Evolutionary conservation across 2,888 invertebrate genomes (phyloP).

Genomic region (Xylophagus ater): DNA sequence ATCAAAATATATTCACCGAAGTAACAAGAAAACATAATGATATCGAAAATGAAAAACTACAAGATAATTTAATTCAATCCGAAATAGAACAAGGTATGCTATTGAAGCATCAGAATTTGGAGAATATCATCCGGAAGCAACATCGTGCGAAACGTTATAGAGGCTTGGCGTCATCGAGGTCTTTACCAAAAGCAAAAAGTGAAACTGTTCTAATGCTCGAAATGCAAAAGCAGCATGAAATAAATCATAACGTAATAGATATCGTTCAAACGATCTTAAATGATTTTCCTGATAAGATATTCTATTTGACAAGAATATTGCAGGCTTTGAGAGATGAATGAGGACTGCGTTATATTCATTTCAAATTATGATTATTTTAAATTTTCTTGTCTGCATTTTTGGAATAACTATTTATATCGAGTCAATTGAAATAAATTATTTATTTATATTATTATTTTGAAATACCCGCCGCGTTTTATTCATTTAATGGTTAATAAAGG

Average conservation of each 20-base stretch:
- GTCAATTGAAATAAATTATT: too few species aligned
- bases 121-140: conserved; percentile 56
- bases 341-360: too few species aligned
- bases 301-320: conserved; percentile 37
- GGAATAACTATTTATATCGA: too few species aligned
- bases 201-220: conserved; percentile 46
- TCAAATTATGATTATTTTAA: too few species aligned
- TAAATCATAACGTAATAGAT: conserved; percentile 47
- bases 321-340: conserved; percentile 43
- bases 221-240: conserved; percentile 45
- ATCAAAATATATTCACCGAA: conserved; percentile 24
- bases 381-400: too few species aligned
- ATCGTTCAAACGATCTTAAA: conserved; percentile 46
- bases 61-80: conserved; percentile 26
- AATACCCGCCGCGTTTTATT: too few species aligned
- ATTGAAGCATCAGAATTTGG: conserved; percentile 37
- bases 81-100: conserved; percentile 38
- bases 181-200: conserved; percentile 27
- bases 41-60: conserved; percentile 25
- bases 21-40: conserved; percentile 24
- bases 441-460: too few species aligned
- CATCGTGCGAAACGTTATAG: conserved; percentile 52
- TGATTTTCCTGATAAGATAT: conserved; percentile 51
- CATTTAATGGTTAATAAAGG: too few species aligned
- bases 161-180: conserved; percentile 39